A percentile compares a stretch with the other conserved stretches of the same genome.
These are phyloP conservation scores for Thumatha senex DNA, from an alignment of 2,888 invertebrate genomes.

Conservation along the genomic window DNA sequence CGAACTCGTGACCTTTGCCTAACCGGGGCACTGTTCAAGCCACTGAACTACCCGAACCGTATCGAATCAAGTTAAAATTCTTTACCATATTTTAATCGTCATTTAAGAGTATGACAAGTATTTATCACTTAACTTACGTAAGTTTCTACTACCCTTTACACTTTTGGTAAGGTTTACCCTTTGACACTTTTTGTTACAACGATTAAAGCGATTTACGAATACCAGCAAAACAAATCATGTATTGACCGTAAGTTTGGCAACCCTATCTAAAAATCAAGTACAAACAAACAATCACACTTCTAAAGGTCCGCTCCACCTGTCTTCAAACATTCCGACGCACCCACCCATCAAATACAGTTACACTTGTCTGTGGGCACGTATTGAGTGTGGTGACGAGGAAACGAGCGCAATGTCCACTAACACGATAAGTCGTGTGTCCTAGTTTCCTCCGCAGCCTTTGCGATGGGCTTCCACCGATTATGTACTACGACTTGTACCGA, in stretches of 20 bases:
- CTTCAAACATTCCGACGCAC: background rate
- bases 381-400: background rate
- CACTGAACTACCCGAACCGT: no score
- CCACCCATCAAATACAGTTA: background rate
- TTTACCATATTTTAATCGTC: no score
- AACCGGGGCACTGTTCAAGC: no score
- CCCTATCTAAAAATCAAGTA: background rate
- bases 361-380: background rate
- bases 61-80: no score
- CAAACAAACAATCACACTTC: background rate
- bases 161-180: no score
- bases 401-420: constrained; percentile 53
- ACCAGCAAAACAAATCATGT: no score
- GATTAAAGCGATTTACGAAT: no score
- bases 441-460: constrained; percentile 70
- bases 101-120: no score
- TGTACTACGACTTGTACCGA: constrained; percentile 2
- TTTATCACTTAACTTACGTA: no score
- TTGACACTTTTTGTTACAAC: no score
- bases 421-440: constrained; percentile 67
- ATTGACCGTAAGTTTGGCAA: background rate
- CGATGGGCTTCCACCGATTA: constrained; percentile 37
- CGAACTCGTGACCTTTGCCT: no score
- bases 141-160: no score
- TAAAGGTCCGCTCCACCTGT: background rate